Base-by-base conservation (phyloP, 2,888 invertebrate species). In the Mesochorus sp. region DNA sequence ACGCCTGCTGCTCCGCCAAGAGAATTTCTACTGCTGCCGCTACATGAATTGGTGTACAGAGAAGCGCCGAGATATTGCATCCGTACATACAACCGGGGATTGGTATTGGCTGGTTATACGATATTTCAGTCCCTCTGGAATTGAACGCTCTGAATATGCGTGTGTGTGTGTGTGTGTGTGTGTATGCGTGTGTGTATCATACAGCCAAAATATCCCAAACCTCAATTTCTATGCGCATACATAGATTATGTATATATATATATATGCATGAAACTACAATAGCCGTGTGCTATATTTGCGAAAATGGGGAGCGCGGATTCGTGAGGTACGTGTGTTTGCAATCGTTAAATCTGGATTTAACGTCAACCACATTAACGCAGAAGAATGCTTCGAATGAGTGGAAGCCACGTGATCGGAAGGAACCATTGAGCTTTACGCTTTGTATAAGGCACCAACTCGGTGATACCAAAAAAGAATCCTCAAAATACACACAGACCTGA, bases 271-370 rank as follows among this genome's bases (percentile, higher is more conserved):
- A 17, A 19, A 14, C 42, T 42, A 21, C 34, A 42, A 55, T 31
- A 28, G 44, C 8, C 5, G 19, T 4, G 49, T 24, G 10, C 37
- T 8, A 37, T 37, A 49, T 28, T 59, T 12, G 49, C 42, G 47
- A 72, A 67, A 72, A 67, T 21, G 34, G 14, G 28, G 26, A 6
- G 66, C 31, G 24, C 31, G 39, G 59, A 67, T 68, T 73, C 31
- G 47, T 28, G 21, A 61, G 37, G 37, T 44, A 61, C 44, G 64
- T 66, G 67, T 67, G 55, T 67, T 57, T 47, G 44, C 66, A 66
- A 67, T 67, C 39, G 28, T 28, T 67, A 61, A 72, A 76, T 64
- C 70, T 71, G 61, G 26, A 76, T 76, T 76, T 53, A 76, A 26
- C 61, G 34, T 57, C 57, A 61, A 53, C 21, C 53, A 47, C 51